phyloP scores from a whole-genome alignment of 2,888 invertebrate species.

The Sialis fuliginosa region DNA sequence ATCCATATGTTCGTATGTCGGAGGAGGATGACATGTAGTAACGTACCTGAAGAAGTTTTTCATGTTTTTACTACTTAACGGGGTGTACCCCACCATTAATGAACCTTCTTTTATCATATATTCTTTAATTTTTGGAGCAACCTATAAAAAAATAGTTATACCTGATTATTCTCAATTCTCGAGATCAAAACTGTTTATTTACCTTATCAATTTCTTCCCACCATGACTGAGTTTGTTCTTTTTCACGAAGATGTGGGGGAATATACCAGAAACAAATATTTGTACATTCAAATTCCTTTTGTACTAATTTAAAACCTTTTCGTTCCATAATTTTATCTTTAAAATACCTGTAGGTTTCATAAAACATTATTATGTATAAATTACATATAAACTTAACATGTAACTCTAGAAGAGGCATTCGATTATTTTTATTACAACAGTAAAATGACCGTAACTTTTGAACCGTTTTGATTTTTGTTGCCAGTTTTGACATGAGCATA shows the following conservation, averaged over 20 bases:
- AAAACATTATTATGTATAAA: not conserved
- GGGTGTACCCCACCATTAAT: conserved; percentile 63
- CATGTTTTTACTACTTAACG: conserved; percentile 36
- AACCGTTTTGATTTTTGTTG: no score
- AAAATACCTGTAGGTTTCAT: conserved; percentile 28
- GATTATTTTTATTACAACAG: no score
- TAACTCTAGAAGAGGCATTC: no score
- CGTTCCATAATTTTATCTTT: conserved; percentile 28
- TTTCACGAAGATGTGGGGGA: conserved; percentile 29
- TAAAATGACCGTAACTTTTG: no score
- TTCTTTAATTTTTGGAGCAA: conserved; percentile 56
- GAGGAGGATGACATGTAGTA: conserved; percentile 49
- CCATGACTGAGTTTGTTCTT: conserved; percentile 30
- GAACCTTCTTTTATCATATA: conserved; percentile 41
- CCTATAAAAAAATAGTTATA: conserved; percentile 21
- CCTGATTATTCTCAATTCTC: not conserved
- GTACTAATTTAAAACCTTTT: conserved; percentile 43
- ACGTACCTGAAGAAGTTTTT: conserved; percentile 66
- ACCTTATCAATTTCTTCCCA: conserved; percentile 28
- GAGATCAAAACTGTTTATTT: conserved; percentile 1
- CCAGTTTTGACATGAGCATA: no score
- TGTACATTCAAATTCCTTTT: conserved; percentile 48
- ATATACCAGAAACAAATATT: conserved; percentile 89
- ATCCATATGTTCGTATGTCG: conserved; percentile 38
- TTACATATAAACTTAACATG: no score